A percentile compares a stretch with the other conserved stretches of the same genome.
phyloP scores from a whole-genome alignment of 2,888 invertebrate genomes.

The Coecobrya sp. region DNA sequence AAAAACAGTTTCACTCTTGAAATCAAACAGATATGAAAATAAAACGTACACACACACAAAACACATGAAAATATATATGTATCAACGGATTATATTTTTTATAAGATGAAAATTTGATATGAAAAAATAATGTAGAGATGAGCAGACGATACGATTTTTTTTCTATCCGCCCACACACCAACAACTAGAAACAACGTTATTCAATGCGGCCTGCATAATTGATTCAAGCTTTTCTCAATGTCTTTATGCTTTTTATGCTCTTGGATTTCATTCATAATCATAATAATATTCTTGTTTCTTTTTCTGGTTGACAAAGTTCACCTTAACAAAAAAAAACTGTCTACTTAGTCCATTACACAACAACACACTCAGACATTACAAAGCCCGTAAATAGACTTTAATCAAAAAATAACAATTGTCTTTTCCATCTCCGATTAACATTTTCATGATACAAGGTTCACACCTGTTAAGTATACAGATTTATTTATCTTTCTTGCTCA shows the following conservation, averaged over 20 bases:
- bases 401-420: conserved; percentile 39
- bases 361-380: background rate
- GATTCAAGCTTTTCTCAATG: too few species aligned
- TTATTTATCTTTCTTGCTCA: conserved; percentile 34
- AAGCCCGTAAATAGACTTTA: conserved; percentile 34
- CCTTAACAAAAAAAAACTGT: conserved; percentile 19
- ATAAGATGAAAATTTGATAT: conserved; percentile 6
- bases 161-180: background rate
- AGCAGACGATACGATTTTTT: background rate
- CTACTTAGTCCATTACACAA: conserved; percentile 7
- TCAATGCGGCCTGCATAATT: too few species aligned
- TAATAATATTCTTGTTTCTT: background rate
- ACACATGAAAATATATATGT: background rate
- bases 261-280: background rate
- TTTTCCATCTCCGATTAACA: conserved; percentile 24
- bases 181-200: background rate
- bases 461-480: too few species aligned
- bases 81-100: background rate
- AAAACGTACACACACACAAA: too few species aligned
- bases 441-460: conserved; percentile 38
- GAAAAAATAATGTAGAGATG: background rate
- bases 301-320: conserved; percentile 18
- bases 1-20: background rate
- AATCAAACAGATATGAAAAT: too few species aligned
- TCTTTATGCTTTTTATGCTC: too few species aligned